Conservation (phyloP, 2,797 vertebrate species). For the Thaleichthys pacificus region DNA sequence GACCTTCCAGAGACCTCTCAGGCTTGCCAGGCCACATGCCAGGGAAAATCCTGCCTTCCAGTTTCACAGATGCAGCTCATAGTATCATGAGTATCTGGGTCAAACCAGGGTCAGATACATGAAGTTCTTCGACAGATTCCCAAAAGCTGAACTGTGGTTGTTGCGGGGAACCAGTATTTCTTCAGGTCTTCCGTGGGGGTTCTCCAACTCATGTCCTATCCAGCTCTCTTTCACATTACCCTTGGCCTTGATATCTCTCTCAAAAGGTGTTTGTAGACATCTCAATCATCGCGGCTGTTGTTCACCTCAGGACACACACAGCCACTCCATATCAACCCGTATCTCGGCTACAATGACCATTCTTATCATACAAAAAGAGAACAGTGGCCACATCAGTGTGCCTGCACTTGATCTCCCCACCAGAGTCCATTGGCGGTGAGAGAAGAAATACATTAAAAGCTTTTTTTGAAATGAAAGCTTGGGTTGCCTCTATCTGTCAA, state of each 20-base stretch:
- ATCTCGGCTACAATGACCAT: not conserved
- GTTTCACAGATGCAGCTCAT: not conserved
- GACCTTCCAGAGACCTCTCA: constrained; percentile 67
- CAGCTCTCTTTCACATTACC: not conserved
- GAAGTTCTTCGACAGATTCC: too few species aligned
- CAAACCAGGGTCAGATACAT: too few species aligned
- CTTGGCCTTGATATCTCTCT: not conserved
- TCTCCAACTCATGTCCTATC: not conserved
- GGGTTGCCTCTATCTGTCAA: constrained; percentile 68
- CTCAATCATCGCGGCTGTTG: not conserved
- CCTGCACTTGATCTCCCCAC: constrained; percentile 67
- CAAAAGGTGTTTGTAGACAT: not conserved
- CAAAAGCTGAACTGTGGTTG: too few species aligned
- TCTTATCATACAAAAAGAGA: constrained; percentile 13
- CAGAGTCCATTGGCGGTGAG: constrained; percentile 60
- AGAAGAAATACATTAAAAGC: constrained; percentile 59
- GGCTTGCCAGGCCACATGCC: constrained; percentile 2
- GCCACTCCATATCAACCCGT: not conserved
- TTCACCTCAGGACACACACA: not conserved
- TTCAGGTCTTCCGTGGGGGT: too few species aligned
- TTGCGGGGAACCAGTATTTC: too few species aligned
- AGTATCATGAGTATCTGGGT: too few species aligned
- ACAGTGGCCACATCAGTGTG: constrained; percentile 46
- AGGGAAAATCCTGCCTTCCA: constrained; percentile 2
- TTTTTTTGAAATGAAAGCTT: constrained; percentile 62